Evolutionary conservation across 2,888 invertebrate species (phyloP).

Genomic region (Oligia strigilis): DNA sequence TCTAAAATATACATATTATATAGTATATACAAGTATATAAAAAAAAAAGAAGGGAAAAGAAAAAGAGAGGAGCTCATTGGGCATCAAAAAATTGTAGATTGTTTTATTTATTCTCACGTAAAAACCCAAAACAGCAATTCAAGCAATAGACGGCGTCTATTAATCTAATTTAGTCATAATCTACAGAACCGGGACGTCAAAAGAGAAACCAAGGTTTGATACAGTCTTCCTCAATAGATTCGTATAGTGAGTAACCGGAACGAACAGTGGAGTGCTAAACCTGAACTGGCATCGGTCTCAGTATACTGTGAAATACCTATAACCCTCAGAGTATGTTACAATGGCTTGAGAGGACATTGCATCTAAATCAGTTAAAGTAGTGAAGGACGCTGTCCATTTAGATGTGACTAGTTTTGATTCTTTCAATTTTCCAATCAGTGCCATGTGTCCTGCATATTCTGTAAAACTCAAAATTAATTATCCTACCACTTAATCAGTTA

Average conservation of each 20-base stretch:
- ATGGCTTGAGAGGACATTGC: background rate
- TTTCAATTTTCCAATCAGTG: background rate
- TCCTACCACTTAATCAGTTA: background rate
- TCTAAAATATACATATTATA: too few species aligned
- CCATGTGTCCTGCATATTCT: background rate
- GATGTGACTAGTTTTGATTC: background rate
- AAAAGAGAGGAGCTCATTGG: too few species aligned
- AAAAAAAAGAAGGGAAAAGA: too few species aligned
- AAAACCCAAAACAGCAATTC: too few species aligned
- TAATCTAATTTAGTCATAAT: background rate
- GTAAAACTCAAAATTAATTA: background rate
- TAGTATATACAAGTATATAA: too few species aligned
- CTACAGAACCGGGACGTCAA: background rate
- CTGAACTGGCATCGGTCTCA: background rate
- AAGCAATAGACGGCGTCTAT: too few species aligned
- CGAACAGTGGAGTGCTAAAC: background rate
- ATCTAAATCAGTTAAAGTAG: background rate
- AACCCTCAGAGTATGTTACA: too few species aligned
- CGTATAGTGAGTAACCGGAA: background rate
- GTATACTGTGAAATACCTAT: background rate
- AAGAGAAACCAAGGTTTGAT: background rate
- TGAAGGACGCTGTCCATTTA: background rate
- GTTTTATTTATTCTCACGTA: background rate
- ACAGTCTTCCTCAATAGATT: background rate
- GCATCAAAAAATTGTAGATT: too few species aligned